Evolutionary conservation across 1,140 invertebrate species (phyloP), one percentile per base, ranked within the genome.

Genomic region (Lysiphlebus fabarum): DNA sequence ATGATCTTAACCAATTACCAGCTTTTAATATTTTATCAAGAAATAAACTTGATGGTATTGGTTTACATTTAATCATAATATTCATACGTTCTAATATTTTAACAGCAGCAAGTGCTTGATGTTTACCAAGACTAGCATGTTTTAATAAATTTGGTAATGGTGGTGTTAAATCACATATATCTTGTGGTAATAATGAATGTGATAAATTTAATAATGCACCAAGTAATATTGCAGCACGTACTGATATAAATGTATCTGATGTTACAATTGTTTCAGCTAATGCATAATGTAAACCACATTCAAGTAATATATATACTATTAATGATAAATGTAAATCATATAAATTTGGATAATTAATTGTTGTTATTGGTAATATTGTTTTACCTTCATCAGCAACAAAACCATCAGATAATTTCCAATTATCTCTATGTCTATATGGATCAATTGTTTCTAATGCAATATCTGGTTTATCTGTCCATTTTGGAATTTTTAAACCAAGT

Each of bases 331-430:
- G 95, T 72, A 95, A 90, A 73, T 96, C 91, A 47, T 89, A 87
- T 59, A 97, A 85, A 76, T 96, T 96, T 2, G 93, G 89, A 61
- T 93, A 92, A 54, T 86, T 86, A 38, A 87, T 86, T 36, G 88
- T 85, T 14, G 95, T 77, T 68, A 91, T 90, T 36, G 92, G 92
- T 70, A 96, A 76, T 61, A 96, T 86, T 14, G 83, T 84, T 57
- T 84, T 85, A 10, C 91, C 94, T 80, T 98, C 95, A 40, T 89
- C 87, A 6, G 90, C 91, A 0, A 98, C 88, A 76, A 98, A 98
- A 10, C 93, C 95, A 74, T 96, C 93, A 61, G 86, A 88, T 1
- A 98, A 77, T 62, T 90, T 85, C 93, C 94, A 98, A 0, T 85
- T 82, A 49, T 94, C 89, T 70, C 90, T 84, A 6, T 81, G 78